phyloP scores from a whole-genome alignment of 2,888 invertebrate genomes.

The Thereva unica region DNA sequence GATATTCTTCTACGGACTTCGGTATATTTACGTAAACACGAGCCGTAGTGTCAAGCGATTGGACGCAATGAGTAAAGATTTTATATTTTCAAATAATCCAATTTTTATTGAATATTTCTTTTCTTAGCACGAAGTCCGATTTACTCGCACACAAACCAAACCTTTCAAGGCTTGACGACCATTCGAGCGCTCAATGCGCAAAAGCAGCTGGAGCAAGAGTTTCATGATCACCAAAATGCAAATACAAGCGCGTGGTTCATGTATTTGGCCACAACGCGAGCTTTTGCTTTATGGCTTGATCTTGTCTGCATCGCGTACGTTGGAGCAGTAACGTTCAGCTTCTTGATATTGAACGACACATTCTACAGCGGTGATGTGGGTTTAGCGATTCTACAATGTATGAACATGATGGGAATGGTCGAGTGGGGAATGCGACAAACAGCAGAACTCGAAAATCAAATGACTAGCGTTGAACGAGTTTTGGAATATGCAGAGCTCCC shows the following conservation, averaged over 20 bases:
- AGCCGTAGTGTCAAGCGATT: constrained; percentile 62
- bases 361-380: constrained; percentile 68
- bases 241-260: constrained; percentile 79
- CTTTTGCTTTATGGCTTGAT: constrained; percentile 92
- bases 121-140: constrained; percentile 76
- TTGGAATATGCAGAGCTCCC: constrained; percentile 77
- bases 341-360: constrained; percentile 65
- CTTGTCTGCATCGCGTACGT: constrained; percentile 86
- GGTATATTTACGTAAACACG: constrained; percentile 62
- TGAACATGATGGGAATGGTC: constrained; percentile 72
- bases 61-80: constrained; percentile 55
- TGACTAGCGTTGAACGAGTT: constrained; percentile 84
- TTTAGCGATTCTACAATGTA: constrained; percentile 72
- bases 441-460: constrained; percentile 79
- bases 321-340: constrained; percentile 80
- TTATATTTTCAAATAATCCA: neutral
- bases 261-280: constrained; percentile 85
- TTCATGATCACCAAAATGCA: constrained; percentile 66
- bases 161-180: constrained; percentile 75
- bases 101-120: constrained; percentile 8
- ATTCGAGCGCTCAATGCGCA: constrained; percentile 74
- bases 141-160: constrained; percentile 74
- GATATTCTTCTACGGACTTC: constrained; percentile 63
- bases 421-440: constrained; percentile 87
- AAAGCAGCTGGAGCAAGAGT: constrained; percentile 65